Conservation (phyloP, 2,888 invertebrate species). For the Macrosiphum euphorbiae region DNA sequence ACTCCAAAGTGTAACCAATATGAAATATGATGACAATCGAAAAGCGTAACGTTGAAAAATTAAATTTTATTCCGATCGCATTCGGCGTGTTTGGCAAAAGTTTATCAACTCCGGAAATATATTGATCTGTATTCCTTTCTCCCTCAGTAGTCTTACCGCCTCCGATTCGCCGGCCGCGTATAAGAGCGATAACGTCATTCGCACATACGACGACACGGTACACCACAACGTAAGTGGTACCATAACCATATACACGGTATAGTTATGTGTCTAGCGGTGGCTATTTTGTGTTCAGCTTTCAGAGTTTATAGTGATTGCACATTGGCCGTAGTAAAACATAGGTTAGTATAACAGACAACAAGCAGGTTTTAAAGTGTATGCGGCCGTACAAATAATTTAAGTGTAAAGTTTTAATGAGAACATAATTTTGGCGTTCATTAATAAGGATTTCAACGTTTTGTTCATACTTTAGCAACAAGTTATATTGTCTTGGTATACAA, state of each 20-base stretch:
- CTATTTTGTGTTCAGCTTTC: neutral
- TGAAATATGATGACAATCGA: conserved; percentile 49
- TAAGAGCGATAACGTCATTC: neutral
- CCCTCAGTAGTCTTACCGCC: neutral
- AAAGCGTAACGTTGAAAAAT: conserved; percentile 51
- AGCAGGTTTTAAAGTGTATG: neutral
- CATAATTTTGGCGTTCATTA: neutral
- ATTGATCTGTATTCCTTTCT: conserved; percentile 26
- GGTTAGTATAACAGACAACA: neutral
- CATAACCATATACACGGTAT: neutral
- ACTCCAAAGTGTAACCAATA: conserved; percentile 28
- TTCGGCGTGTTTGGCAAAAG: conserved; percentile 10
- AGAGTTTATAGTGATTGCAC: neutral
- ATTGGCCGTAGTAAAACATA: neutral
- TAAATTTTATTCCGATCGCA: conserved; percentile 47
- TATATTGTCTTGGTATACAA: too few relatives aligned
- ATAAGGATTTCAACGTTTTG: neutral
- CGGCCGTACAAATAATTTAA: neutral
- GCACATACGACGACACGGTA: neutral
- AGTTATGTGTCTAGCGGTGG: neutral
- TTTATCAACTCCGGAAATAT: conserved; percentile 10
- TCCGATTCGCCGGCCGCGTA: neutral
- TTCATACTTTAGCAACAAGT: too few relatives aligned
- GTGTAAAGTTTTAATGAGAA: neutral
- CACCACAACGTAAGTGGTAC: neutral